These are phyloP conservation scores for Sarcophilus harrisii DNA, from an alignment of 2,797 vertebrate genomes.

Conservation along the genomic window DNA sequence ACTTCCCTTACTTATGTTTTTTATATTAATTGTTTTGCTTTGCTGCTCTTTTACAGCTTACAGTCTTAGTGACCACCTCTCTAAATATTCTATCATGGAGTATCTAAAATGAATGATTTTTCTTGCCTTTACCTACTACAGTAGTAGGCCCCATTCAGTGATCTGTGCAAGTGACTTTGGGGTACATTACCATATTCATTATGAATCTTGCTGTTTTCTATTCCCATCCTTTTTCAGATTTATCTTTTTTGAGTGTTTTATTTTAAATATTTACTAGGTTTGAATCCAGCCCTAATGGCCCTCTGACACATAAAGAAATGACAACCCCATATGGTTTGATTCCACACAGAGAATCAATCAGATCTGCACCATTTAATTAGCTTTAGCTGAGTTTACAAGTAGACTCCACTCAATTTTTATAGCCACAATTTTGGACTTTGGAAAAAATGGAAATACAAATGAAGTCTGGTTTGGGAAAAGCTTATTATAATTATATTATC, in stretches of 20 bases:
- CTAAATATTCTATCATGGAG: background rate
- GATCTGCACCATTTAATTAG: slow-evolving; percentile 74
- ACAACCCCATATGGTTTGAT: slow-evolving; percentile 47
- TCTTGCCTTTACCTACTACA: background rate
- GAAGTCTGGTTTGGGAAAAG: slow-evolving; percentile 49
- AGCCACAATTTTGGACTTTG: slow-evolving; percentile 32
- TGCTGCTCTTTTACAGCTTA: background rate
- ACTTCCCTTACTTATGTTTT: background rate
- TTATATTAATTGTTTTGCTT: background rate
- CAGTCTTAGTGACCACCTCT: background rate
- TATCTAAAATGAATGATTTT: background rate
- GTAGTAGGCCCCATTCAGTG: background rate
- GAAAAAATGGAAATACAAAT: slow-evolving; percentile 70
- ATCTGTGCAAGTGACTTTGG: background rate
- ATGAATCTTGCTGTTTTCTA: background rate
- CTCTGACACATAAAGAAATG: slow-evolving; percentile 30
- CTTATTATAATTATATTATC: background rate
- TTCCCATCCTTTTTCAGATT: background rate
- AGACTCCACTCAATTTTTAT: slow-evolving; percentile 48
- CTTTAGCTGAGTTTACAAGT: background rate
- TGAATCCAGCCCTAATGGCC: slow-evolving; percentile 14
- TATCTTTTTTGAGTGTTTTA: background rate
- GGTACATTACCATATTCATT: background rate
- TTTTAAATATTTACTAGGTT: slow-evolving; percentile 14
- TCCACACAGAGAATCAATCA: slow-evolving; percentile 58